Evolutionary conservation across 2,797 vertebrate species (phyloP).

Genomic region (Schizopygopsis malacanthus): DNA sequence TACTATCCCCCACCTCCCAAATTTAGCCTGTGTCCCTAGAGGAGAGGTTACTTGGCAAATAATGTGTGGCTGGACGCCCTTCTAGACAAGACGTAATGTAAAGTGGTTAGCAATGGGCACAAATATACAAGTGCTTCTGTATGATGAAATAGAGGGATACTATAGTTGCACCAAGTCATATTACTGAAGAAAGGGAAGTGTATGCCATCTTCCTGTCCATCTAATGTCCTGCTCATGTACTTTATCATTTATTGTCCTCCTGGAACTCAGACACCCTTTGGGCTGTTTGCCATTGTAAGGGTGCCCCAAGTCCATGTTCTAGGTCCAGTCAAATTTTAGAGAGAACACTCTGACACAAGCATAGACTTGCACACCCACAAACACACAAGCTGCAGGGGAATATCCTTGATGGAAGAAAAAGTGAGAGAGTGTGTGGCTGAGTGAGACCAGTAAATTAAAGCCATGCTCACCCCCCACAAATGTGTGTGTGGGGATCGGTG

Average conservation of each 20-base stretch:
- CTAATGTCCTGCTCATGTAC: background rate
- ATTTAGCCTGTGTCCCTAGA: conserved; percentile 12
- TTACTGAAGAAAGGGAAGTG: background rate
- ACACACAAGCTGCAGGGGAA: conserved; percentile 7
- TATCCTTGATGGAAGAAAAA: conserved; percentile 17
- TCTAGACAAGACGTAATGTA: conserved; percentile 41
- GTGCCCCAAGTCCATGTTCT: conserved; percentile 25
- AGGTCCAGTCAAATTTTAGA: conserved; percentile 20
- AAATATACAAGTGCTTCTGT: conserved; percentile 31
- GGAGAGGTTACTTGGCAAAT: conserved; percentile 19
- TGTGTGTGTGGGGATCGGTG: conserved; percentile 34
- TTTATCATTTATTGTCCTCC: background rate
- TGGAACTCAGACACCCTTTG: conserved; percentile 7
- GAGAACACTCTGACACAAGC: background rate
- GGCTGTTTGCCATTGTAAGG: background rate
- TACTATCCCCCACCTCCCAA: background rate
- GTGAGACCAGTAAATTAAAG: conserved; percentile 44
- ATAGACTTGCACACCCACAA: conserved; percentile 11
- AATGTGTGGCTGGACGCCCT: background rate
- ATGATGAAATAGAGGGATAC: conserved; percentile 25
- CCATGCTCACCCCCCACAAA: conserved; percentile 42
- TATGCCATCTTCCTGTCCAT: background rate
- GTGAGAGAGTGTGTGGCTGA: conserved; percentile 31
- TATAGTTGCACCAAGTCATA: background rate
- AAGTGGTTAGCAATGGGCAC: too few relatives aligned